Evolutionary conservation across 2,888 invertebrate species (phyloP).

Genomic region (Orthonevra nobilis): DNA sequence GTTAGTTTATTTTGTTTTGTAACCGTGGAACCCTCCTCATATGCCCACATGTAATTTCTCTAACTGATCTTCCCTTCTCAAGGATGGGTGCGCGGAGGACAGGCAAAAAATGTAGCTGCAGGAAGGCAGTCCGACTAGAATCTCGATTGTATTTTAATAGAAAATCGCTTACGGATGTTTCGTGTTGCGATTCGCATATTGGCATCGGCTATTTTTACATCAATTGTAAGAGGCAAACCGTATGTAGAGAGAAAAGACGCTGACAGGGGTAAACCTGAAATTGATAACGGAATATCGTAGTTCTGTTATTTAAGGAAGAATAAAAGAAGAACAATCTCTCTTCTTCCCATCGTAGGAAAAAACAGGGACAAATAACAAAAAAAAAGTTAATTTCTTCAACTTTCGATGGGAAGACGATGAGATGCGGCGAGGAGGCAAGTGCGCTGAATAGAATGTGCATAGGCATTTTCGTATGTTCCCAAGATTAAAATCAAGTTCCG

Average conservation of each 20-base stretch:
- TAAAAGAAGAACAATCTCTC: conserved; percentile 56
- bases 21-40: conserved; percentile 49
- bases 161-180: conserved; percentile 69
- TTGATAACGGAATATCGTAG: conserved; percentile 64
- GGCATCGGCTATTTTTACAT: conserved; percentile 67
- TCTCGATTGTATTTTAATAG: conserved; percentile 70
- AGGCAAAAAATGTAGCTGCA: conserved; percentile 33
- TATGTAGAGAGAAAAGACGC: conserved; percentile 30
- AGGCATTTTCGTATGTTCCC: conserved; percentile 57
- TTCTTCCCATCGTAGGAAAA: conserved; percentile 23
- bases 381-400: conserved; percentile 56
- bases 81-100: conserved; percentile 38
- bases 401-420: conserved; percentile 20
- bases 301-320: conserved; percentile 66
- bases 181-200: conserved; percentile 68
- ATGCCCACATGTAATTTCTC: conserved; percentile 64
- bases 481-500: conserved; percentile 66
- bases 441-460: conserved; percentile 45
- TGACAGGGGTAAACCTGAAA: conserved; percentile 60
- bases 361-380: conserved; percentile 11
- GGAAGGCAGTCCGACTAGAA: conserved; percentile 61
- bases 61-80: conserved; percentile 68
- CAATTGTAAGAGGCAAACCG: conserved; percentile 62
- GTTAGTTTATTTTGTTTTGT: conserved; percentile 43
- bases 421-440: conserved; percentile 5